phyloP scores from a whole-genome alignment of 1,140 invertebrate genomes.

The Acromyrmex heyeri region DNA sequence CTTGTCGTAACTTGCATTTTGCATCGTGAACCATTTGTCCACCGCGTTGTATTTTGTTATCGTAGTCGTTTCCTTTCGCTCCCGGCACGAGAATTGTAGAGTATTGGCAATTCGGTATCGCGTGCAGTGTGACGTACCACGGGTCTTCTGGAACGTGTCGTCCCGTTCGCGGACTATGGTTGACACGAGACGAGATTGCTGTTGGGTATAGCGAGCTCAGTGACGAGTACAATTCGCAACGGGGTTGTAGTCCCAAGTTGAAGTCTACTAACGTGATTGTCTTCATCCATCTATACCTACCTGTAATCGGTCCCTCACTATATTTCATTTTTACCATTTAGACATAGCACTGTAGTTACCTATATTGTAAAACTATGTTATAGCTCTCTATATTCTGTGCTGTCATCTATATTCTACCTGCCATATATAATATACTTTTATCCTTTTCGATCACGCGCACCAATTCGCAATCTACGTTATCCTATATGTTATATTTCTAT shows the following conservation, averaged over 20 bases:
- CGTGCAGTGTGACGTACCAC: neutral
- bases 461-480: neutral
- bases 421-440: neutral
- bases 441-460: neutral
- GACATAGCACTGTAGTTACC: neutral
- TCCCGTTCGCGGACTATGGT: conserved; percentile 36
- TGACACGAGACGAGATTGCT: neutral
- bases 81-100: neutral
- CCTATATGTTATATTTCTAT: neutral
- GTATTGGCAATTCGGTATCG: neutral
- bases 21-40: neutral
- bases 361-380: neutral
- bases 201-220: conserved; percentile 8
- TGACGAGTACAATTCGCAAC: neutral
- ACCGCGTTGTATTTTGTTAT: neutral
- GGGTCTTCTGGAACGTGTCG: neutral
- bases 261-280: neutral
- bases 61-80: neutral
- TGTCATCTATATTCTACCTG: neutral
- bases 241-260: neutral
- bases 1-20: neutral
- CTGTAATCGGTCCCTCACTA: neutral
- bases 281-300: neutral
- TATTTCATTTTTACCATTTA: neutral
- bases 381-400: conserved; percentile 29